Evolutionary conservation across 2,797 vertebrate genomes (phyloP), one percentile per base, ranked within the genome.

Genomic region (Phrynocephalus forsythii): DNA sequence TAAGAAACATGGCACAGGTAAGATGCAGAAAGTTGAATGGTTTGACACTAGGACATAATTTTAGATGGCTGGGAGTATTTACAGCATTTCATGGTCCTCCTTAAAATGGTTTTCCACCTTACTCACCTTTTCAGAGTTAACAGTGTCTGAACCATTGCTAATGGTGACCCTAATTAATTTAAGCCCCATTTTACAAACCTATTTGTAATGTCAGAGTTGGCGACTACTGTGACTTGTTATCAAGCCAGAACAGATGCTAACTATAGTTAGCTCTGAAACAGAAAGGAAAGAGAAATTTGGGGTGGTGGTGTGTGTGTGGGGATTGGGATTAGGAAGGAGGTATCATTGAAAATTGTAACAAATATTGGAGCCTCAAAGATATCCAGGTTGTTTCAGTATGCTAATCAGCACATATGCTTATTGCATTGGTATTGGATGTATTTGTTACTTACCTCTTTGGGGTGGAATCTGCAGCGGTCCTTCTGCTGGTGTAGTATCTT

Each of bases 1-100:
- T 99, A 85, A 98, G 97, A 85, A 97, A 96, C 88, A 99, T 99
- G 98, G 98, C 98, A 50, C 98, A 99, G 97, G 99, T 99, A 96
- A 89, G 91, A 87, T 18, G 86, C 20, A 0, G 28, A 50, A 86
- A 86, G n/a, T 87, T 84, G 9, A 33, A 69, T 28, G 16, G 5
- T 80, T 82, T 82, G 60, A 13, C 28, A 76, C 6, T 67, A 10
- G 48, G 30, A 60, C 30, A 3, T 72, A 33, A 44, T 67, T 8
- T 71, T 71, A 84, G 13, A 44, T 44, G 9, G 48, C 77, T 87
- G 50, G 38, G 28, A 88, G 15, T 8, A 38, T 63, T 9, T 38
- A 33, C 15, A 63, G 28, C n/a, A 75, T 87, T 87, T 6, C 79
- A 67, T 20, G 5, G 20, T 68, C 13, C 60, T 87, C 16, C 8